These are phyloP conservation scores for Bombus huntii DNA, from an alignment of 1,140 invertebrate genomes.

Conservation along the genomic window DNA sequence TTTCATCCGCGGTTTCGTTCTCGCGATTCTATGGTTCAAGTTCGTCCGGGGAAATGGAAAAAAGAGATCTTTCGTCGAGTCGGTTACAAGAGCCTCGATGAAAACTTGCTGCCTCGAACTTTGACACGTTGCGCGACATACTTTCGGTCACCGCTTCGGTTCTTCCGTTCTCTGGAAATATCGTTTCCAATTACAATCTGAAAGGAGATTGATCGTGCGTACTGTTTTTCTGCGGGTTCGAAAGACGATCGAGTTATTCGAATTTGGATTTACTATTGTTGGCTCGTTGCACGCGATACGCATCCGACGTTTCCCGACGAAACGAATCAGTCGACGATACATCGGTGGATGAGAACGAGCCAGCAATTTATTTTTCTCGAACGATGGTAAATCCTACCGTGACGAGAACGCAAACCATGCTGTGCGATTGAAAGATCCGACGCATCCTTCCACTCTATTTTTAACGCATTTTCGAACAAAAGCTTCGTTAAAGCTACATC, in stretches of 20 bases:
- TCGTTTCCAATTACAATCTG: background rate
- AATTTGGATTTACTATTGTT: background rate
- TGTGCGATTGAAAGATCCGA: background rate
- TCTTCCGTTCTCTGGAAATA: rapidly evolving
- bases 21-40: no score
- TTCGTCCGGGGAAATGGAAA: background rate
- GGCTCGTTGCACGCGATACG: background rate
- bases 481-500: background rate
- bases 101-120: background rate
- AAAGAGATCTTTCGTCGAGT: background rate
- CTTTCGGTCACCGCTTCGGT: background rate
- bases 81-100: background rate
- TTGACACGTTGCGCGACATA: background rate
- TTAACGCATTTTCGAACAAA: background rate
- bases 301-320: background rate
- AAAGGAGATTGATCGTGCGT: no score
- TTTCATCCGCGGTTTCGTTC: background rate
- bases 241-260: no score
- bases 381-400: background rate
- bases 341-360: no score
- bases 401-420: background rate
- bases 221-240: no score
- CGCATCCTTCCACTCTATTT: background rate
- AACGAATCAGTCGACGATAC: background rate
- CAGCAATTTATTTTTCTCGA: background rate